These are phyloP conservation scores for Acestrorhynchus altus DNA, from an alignment of 2,797 vertebrate genomes.

Conservation along the genomic window DNA sequence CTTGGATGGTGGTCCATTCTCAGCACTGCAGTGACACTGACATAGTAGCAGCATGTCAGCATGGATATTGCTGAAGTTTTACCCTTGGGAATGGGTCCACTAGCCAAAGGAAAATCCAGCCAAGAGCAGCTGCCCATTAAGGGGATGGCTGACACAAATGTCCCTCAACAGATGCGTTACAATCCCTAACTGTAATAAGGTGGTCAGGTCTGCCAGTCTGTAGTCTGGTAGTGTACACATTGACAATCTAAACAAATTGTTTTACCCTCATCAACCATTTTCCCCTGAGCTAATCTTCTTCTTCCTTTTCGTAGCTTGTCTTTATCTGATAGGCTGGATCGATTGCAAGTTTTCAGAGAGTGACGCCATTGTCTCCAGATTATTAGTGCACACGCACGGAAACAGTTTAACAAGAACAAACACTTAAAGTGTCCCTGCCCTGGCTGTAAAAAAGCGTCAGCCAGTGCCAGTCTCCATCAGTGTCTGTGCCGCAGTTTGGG, in stretches of 20 bases:
- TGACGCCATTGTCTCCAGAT: neutral
- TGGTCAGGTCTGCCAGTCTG: neutral
- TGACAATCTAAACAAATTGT: neutral
- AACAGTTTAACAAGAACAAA: neutral
- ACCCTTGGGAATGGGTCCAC: too few relatives aligned
- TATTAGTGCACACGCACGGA: neutral
- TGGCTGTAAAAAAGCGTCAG: conserved; percentile 13
- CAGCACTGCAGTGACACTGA: too few relatives aligned
- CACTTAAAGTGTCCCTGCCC: conserved; percentile 9
- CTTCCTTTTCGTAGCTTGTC: neutral
- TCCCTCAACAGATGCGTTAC: neutral
- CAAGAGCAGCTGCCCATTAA: neutral
- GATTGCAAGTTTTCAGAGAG: neutral
- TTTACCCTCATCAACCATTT: neutral
- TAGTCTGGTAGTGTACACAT: neutral
- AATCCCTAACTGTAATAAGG: neutral
- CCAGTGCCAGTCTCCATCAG: conserved; percentile 53
- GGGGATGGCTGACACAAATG: neutral
- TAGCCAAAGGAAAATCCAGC: too few relatives aligned
- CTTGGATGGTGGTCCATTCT: too few relatives aligned
- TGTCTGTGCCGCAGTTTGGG: conserved; percentile 23
- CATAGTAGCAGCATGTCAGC: too few relatives aligned
- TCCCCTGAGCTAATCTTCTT: neutral
- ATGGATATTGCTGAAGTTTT: too few relatives aligned
- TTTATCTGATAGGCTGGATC: neutral